Evolutionary conservation across 2,797 vertebrate genomes (phyloP), one percentile per base, ranked within the genome.

Genomic region (Eospalax fontanierii): DNA sequence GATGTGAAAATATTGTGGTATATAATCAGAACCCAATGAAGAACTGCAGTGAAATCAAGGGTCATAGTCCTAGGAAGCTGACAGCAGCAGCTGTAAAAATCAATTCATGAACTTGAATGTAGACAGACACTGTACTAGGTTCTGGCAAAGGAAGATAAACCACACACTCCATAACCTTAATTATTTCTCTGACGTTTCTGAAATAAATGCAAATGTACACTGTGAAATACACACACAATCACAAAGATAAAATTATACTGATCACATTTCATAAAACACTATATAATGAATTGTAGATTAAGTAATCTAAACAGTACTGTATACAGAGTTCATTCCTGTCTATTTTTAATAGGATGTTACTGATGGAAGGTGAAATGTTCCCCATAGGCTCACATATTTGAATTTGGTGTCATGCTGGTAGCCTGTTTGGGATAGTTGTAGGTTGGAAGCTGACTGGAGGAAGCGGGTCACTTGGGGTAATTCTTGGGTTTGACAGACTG

Each of bases 121-220:
- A 19, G 35, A 30, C 7, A 50, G 75, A 71, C 0, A 87, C 7
- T 46, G 5, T 28, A 63, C 33, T 46, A 89, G 24, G 9, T 88
- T 6, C 22, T 80, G 22, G 19, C 3, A 95, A 94, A 80, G 30
- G 28, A 90, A 61, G 19, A 90, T 84, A 90, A 95, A 54, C 6
- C 12, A 75, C 5, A 40, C 0, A 63, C 83, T 66, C 19, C 1
- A 46, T 50, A 50, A 26, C 12, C 8, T 80, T 88, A 70, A 46
- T 91, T 59, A 74, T 89, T 79, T 68, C n/a, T 87, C 38, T 59
- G 4, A 8, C n/a, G 92, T 89, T n/a, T 70, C 40, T 59, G 40
- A 95, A 70, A 84, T 35, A 75, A 7, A 38, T 15, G 54, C 71
- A 91, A 38, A 66, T 2, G 65, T 8, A 78, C 3, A 86, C 5